Percentiles rank a stretch among this genome's conserved stretches.
phyloP scores from a whole-genome alignment of 2,888 invertebrate species.

The Philaethria dido region DNA sequence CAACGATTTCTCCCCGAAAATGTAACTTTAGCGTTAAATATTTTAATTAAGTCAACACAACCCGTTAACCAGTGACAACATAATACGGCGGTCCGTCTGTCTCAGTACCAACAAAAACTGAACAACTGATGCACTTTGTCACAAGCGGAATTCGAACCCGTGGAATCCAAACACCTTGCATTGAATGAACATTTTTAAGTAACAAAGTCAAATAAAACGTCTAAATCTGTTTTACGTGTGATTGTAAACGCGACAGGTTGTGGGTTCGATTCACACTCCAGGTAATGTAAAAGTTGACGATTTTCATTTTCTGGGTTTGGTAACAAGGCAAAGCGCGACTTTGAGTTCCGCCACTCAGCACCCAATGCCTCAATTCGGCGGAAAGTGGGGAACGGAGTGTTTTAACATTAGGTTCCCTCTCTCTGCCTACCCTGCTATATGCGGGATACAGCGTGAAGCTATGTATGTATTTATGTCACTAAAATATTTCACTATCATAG shows the following conservation, averaged over 20 bases:
- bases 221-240: constrained; percentile 3
- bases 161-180: constrained; percentile 11
- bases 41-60: constrained; percentile 42
- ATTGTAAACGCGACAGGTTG: too few relatives aligned
- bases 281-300: too few relatives aligned
- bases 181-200: constrained; percentile 25
- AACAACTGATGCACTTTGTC: constrained; percentile 65
- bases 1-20: background rate
- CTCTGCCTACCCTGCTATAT: background rate
- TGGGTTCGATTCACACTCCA: too few relatives aligned
- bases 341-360: too few relatives aligned
- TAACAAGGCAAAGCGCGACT: too few relatives aligned
- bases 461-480: background rate
- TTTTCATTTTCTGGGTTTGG: too few relatives aligned
- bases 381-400: background rate
- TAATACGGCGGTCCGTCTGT: constrained; percentile 46
- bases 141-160: constrained; percentile 36
- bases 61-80: constrained; percentile 51
- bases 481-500: too few relatives aligned
- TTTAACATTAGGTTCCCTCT: too few relatives aligned
- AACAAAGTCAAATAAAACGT: constrained; percentile 18
- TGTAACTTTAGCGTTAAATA: constrained; percentile 15
- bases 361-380: too few relatives aligned
- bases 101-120: constrained; percentile 48
- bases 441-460: background rate